Evolutionary conservation across 2,888 invertebrate genomes (phyloP), one percentile per base, ranked within the genome.

Genomic region (Caenorhabditis afra): DNA sequence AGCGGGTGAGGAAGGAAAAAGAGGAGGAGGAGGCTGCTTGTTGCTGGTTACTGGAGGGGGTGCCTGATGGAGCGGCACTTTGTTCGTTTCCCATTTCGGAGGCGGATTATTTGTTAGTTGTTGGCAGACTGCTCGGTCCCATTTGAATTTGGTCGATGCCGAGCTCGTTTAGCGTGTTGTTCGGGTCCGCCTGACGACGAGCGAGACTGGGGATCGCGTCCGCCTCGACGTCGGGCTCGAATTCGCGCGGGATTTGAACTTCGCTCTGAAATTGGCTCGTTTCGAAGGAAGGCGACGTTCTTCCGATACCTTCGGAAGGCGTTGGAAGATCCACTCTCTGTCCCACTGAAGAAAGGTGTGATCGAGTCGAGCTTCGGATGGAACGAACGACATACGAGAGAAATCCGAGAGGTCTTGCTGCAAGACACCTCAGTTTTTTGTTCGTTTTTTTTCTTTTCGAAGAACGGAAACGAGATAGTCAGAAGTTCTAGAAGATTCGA

Each of bases 1-100:
- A 61, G 59, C 84, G 55, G 79, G 82, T 86, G 39, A 87, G 75
- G 71, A 87, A 87, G 8, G 87, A 86, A 59, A 87, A 87, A 0
- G 87, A 82, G 29, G 71, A 86, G 41, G 55, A 20, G 29, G 44
- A 5, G 23, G 22, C 29, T 39, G 65, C 65, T 74, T 81, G 66
- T 62, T 53, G 52, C 14, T 39, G 29, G 29, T 47, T 49, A 16
- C 39, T 59, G n/a, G 59, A 35, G 37, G 49, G 5, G 37, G 59
- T 44, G 52, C 49, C 47, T 4, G 74, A 47, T 1, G 74, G 10
- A 0, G 70, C 45, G 23, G 67, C 44, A 47, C 83, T 83, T 65
- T 85, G 85, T 44, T 86, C 87, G 67, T 85, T 86, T 44, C 85
- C 85, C 86, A 85, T 86, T 57, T 65, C 47, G 52, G n/a, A n/a